A percentile compares a stretch with the other conserved stretches of the same genome.
Evolutionary conservation across 2,113 vertebrate species (phyloP).

Genomic region (Ariopsis seemanni): DNA sequence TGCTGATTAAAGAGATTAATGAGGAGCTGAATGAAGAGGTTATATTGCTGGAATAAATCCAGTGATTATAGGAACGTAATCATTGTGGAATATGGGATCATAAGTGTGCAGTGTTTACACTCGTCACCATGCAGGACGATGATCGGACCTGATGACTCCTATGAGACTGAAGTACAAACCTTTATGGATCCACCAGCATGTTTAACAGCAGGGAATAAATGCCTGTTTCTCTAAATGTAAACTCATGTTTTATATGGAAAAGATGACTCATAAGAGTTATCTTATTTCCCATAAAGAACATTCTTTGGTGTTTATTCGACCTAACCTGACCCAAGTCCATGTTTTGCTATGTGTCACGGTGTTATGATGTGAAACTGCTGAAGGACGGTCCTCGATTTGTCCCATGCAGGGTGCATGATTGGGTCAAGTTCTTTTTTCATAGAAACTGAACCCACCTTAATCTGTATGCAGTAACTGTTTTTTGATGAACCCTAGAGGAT

Average conservation of each 20-base stretch:
- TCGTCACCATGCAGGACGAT: not conserved
- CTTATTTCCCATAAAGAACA: not conserved
- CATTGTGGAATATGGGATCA: not conserved
- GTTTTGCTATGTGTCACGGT: not conserved
- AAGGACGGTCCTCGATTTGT: not conserved
- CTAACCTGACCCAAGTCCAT: not conserved
- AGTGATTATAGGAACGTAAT: not conserved
- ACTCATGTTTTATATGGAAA: not conserved
- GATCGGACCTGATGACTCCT: not conserved
- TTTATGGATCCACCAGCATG: not conserved
- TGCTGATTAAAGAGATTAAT: not conserved
- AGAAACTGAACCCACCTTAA: not conserved
- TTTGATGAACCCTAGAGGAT: conserved; percentile 13
- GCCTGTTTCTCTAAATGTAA: not conserved
- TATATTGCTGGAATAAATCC: not conserved
- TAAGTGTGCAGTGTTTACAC: not conserved
- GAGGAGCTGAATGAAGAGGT: not conserved
- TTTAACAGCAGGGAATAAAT: not conserved
- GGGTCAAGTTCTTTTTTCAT: conserved; percentile 11
- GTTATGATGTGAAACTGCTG: not conserved
- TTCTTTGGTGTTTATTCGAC: not conserved
- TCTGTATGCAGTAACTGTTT: conserved; percentile 16
- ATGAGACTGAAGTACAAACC: not conserved
- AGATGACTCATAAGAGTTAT: not conserved
- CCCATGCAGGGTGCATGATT: too few relatives aligned